Evolutionary conservation across 2,797 vertebrate species (phyloP).

Genomic region (Sitta carolinensis): DNA sequence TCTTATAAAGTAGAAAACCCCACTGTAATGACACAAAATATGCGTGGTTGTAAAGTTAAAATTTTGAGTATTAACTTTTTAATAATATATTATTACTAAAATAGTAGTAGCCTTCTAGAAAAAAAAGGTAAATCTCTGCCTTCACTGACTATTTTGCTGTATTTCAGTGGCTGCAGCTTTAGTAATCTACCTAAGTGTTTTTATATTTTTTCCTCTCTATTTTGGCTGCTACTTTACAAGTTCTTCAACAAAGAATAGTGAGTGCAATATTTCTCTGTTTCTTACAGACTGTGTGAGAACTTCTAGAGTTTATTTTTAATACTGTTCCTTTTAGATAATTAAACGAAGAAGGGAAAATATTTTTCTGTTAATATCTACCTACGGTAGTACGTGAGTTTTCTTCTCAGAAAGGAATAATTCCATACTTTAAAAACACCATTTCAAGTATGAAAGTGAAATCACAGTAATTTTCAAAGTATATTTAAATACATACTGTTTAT

Average conservation of each 20-base stretch:
- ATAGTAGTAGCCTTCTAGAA: neutral
- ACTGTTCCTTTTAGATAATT: neutral
- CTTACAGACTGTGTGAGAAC: neutral
- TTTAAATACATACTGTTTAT: neutral
- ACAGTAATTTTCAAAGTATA: neutral
- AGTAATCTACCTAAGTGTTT: neutral
- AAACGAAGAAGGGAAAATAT: neutral
- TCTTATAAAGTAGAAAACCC: neutral
- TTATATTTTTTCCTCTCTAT: fast-evolving
- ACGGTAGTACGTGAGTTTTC: fast-evolving
- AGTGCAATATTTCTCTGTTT: neutral
- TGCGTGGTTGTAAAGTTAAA: neutral
- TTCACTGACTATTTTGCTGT: neutral
- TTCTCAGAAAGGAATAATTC: neutral
- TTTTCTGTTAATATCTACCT: neutral
- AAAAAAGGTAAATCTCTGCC: neutral
- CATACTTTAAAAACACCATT: neutral
- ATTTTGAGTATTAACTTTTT: neutral
- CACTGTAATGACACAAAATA: neutral
- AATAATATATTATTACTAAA: neutral
- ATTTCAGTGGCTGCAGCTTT: neutral
- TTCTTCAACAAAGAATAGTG: neutral
- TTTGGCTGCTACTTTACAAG: neutral
- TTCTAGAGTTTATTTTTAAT: neutral
- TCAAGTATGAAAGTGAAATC: neutral